phyloP scores from a whole-genome alignment of 2,888 invertebrate genomes.

The Poecilobothrus nobilitatus region DNA sequence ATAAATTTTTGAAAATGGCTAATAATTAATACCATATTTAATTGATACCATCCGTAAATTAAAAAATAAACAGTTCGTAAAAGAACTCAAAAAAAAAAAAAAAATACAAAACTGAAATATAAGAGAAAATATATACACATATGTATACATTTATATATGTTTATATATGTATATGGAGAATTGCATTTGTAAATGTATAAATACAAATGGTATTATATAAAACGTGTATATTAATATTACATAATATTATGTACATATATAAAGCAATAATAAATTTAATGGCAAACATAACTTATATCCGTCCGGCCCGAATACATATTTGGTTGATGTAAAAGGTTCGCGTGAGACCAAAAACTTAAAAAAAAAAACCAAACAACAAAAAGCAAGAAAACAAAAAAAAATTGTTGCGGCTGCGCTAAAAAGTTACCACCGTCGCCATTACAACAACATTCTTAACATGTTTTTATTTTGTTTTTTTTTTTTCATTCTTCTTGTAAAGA shows the following conservation, averaged over 20 bases:
- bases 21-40: background rate
- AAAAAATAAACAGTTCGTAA: background rate
- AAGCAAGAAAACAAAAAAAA: no score
- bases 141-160: no score
- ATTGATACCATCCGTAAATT: background rate
- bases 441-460: slow-evolving; percentile 4
- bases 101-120: no score
- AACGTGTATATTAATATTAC: no score
- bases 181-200: background rate
- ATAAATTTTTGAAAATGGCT: background rate
- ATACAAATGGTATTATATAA: background rate
- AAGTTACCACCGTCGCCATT: slow-evolving; percentile 6
- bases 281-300: no score
- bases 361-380: no score
- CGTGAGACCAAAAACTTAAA: background rate
- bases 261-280: background rate
- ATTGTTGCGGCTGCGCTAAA: background rate
- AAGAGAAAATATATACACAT: no score
- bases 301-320: no score
- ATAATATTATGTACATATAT: no score
- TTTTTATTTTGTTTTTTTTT: background rate
- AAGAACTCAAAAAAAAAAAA: background rate
- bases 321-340: background rate
- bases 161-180: background rate
- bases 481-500: no score